Evolutionary conservation across 2,113 vertebrate species (phyloP), one percentile per base, ranked within the genome.

Genomic region (Anolis sagrei): DNA sequence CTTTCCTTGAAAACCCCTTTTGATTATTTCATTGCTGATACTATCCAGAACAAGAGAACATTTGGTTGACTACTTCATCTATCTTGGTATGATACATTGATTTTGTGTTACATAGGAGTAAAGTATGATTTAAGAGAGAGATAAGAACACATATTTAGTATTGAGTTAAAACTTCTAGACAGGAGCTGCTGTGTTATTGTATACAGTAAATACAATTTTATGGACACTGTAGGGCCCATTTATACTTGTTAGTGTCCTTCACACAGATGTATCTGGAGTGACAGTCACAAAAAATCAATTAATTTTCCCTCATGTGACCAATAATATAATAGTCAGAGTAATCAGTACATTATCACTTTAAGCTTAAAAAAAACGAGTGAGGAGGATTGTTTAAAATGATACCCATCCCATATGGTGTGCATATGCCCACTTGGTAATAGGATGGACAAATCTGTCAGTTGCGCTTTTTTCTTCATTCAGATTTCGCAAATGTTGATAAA

Each of bases 61-160:
- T 39, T 75, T 62, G 36, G 11, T n/a, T 32, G 36, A 83, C 34
- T 62, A 39, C 29, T 83, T 83, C 18, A 32, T 19, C 44, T 83
- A 34, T 48, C 25, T 25, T 7, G 10, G 36, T 29, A 25, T 75
- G 48, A 68, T 11, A 7, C 48, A 66, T 21, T 80, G 36, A n/a
- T 80, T 80, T 80, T 66, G 1, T 66, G 14, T 48, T 80, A 13
- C 13, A 27, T 72, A 83, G 39, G 62, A 87, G 32, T 70, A 81
- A 88, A 87, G 4, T 9, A 36, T 54, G 36, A 27, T 76, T 81
- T 84, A 85, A 19, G 3, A n/a, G 11, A 79, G 16, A 19, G 25
- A 72, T 13, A 2, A 66, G 5, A 16, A 76, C 77, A 86, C 23
- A n/a, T 61, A 70, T 61, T 3, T 19, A 11, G 16, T 48, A 75